Percentiles rank a stretch among this genome's conserved stretches.
Evolutionary conservation across 1,140 invertebrate genomes (phyloP).

Genomic region (Latrodectus geometricus): DNA sequence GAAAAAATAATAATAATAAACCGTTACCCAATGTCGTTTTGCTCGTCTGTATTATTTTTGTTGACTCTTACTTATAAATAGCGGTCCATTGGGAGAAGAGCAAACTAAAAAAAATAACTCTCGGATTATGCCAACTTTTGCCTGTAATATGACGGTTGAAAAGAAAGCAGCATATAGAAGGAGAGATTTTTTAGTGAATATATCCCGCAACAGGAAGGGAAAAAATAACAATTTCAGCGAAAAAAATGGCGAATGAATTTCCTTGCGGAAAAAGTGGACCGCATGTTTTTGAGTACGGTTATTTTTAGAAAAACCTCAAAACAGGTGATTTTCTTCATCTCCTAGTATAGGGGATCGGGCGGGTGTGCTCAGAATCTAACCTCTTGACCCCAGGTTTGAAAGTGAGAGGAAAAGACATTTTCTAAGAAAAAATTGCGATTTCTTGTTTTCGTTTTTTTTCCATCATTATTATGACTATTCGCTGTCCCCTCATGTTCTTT

Average conservation of each 20-base stretch:
- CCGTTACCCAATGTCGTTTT: background rate
- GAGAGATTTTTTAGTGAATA: background rate
- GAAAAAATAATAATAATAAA: background rate
- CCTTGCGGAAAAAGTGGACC: conserved; percentile 10
- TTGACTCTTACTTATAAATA: conserved; percentile 45
- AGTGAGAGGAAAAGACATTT: conserved; percentile 39
- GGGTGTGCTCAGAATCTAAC: conserved; percentile 6
- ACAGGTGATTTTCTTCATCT: conserved; percentile 35
- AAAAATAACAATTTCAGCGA: background rate
- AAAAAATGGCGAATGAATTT: background rate
- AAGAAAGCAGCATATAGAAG: conserved; percentile 10
- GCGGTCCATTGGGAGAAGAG: background rate
- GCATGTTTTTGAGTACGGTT: conserved; percentile 27
- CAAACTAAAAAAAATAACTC: background rate
- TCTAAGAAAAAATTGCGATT: background rate
- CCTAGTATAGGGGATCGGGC: conserved; percentile 5
- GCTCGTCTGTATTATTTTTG: conserved; percentile 24
- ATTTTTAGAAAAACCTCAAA: conserved; percentile 50
- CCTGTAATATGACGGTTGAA: conserved; percentile 31
- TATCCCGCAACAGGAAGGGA: background rate
- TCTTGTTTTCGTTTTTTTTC: conserved; percentile 20
- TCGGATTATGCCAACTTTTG: conserved; percentile 53
- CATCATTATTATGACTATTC: conserved; percentile 53
- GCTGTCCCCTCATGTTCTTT: background rate
- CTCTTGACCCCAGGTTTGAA: conserved; percentile 28